Percentiles rank a stretch among this genome's conserved stretches.
Evolutionary conservation across 2,113 vertebrate species (phyloP).

Genomic region (Dasypus novemcinctus): DNA sequence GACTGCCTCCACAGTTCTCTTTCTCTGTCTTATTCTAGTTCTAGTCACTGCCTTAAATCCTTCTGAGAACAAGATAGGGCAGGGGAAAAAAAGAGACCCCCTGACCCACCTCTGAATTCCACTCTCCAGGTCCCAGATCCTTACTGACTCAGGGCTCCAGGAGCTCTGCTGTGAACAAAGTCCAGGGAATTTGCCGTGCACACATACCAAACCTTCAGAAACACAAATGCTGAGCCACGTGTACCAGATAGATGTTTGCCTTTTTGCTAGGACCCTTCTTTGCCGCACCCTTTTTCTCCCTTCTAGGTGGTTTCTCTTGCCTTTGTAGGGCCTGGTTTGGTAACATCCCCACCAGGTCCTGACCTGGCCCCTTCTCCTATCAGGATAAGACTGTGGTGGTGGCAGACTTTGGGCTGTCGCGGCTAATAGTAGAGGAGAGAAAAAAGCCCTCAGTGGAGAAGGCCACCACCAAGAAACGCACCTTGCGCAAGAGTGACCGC

Average conservation of each 20-base stretch:
- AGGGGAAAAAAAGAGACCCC: not conserved
- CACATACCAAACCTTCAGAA: not conserved
- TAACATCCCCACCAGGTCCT: not conserved
- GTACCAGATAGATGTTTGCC: not conserved
- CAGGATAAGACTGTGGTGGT: conserved; percentile 98
- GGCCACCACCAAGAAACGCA: conserved; percentile 89
- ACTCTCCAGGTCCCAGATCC: not conserved
- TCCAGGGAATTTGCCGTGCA: not conserved
- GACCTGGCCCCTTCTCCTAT: conserved; percentile 20
- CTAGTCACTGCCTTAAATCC: conserved; percentile 1
- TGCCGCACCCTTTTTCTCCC: conserved; percentile 8
- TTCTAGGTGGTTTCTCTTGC: not conserved
- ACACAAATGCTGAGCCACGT: not conserved
- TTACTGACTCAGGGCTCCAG: not conserved
- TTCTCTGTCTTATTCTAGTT: conserved; percentile 20
- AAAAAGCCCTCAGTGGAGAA: conserved; percentile 90
- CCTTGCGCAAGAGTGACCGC: conserved; percentile 90
- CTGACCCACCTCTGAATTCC: not conserved
- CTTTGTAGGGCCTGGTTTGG: not conserved
- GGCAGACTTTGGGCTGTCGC: conserved; percentile 95
- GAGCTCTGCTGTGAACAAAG: not conserved
- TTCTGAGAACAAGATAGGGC: conserved; percentile 3
- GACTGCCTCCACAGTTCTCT: not conserved
- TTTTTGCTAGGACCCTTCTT: not conserved
- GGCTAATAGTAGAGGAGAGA: conserved; percentile 94